phyloP scores from a whole-genome alignment of 2,113 vertebrate genomes.

The Ranitomeya imitator region DNA sequence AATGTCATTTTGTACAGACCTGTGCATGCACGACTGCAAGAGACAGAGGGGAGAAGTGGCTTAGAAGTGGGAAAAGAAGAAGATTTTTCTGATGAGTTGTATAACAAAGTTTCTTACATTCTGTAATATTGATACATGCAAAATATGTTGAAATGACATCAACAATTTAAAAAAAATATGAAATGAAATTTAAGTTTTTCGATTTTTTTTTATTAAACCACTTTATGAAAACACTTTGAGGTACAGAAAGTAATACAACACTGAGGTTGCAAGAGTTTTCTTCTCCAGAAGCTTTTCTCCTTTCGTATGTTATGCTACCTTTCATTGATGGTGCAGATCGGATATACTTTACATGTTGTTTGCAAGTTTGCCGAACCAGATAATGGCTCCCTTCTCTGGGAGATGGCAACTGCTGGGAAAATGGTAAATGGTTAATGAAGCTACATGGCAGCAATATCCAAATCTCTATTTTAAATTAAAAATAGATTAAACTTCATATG shows the following conservation, averaged over 20 bases:
- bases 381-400: neutral
- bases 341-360: conserved; percentile 3
- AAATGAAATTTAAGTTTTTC: neutral
- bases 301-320: conserved; percentile 3
- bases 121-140: too few relatives aligned
- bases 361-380: conserved; percentile 28
- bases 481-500: conserved; percentile 56
- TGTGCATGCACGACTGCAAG: too few relatives aligned
- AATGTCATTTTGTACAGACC: too few relatives aligned
- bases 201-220: conserved; percentile 90
- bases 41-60: too few relatives aligned
- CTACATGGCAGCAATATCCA: conserved; percentile 63
- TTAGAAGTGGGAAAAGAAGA: too few relatives aligned
- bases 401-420: conserved; percentile 60
- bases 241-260: conserved; percentile 88
- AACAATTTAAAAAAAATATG: neutral
- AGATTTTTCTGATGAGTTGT: too few relatives aligned
- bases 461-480: conserved; percentile 48
- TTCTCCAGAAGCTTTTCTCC: conserved; percentile 44
- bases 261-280: conserved; percentile 68
- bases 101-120: too few relatives aligned
- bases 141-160: neutral
- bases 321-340: conserved; percentile 6
- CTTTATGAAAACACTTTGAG: conserved; percentile 91
- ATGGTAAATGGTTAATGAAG: conserved; percentile 29